Evolutionary conservation across 2,888 invertebrate genomes (phyloP), one percentile per base, ranked within the genome.

Genomic region (Lathronympha strigana): DNA sequence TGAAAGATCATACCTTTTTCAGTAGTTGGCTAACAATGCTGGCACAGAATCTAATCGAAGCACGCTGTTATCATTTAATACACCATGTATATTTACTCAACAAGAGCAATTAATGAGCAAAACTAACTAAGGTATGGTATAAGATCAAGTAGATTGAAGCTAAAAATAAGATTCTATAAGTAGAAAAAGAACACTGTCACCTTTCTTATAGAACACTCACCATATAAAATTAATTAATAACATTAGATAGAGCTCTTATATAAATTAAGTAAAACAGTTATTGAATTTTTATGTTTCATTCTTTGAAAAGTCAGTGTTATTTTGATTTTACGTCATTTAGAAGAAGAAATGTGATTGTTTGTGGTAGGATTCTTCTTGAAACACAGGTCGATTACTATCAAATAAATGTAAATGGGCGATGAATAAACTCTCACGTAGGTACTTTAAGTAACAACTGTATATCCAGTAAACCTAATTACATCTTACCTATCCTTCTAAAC

Each of bases 211-310:
- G 21, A 50, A 49, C 25, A 81, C 86, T 86, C 67, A 88, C 88
- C 88, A 86, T 88, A 88, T 66, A 84, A 88, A 86, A 86, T 83
- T 84, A 80, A 80, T 73, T 79, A 87, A 87, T 87, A 88, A 86
- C 88, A 89, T 89, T 86, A 83, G 87, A 77, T 86, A 83, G 87
- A 77, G 77, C 70, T 76, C 68, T 67, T 76, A 75, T 68, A 76
- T 76, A 73, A 78, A 78, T 72, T 57, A 57, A 74, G 51, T 51
- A 61, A 79, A 78, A 76, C 69, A 72, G 77, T 82, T 75, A 72
- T 57, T 53, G 28, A 71, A 81, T 78, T 75, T 63, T 47, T 47
- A 23, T n/a, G 57, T 67, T 51, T 73, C 72, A 72, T 71, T 53
- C 43, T 60, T 43, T 45, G 19, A 76, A 74, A 67, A 64, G 66